Percentiles rank a stretch among this genome's conserved stretches.
Conservation (phyloP, 2,888 invertebrate genomes). For the Pegoplata infirma region DNA sequence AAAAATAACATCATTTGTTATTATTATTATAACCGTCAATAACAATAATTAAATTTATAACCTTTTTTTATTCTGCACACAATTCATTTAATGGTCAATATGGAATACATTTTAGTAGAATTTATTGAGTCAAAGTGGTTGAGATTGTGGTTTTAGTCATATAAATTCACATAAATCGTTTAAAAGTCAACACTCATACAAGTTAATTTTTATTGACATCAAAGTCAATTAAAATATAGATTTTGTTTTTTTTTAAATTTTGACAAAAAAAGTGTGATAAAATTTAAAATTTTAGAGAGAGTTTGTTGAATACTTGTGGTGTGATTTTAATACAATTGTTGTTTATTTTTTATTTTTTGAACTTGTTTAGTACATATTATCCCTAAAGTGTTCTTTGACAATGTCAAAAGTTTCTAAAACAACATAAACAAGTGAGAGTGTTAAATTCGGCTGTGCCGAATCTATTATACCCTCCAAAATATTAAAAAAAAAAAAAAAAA, state of each 20-base stretch:
- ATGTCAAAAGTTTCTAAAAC: too few relatives aligned
- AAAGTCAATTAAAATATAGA: background rate
- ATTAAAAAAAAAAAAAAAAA: too few relatives aligned
- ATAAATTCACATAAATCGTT: background rate
- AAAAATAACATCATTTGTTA: background rate
- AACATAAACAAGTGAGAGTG: too few relatives aligned
- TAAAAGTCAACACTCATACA: background rate
- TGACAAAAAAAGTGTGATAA: background rate
- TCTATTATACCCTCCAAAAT: too few relatives aligned
- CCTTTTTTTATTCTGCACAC: constrained; percentile 9
- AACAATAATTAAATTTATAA: constrained; percentile 54
- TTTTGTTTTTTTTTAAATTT: background rate
- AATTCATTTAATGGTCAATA: constrained; percentile 40
- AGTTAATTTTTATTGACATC: background rate
- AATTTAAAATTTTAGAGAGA: too few relatives aligned
- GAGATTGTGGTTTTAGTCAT: constrained; percentile 6
- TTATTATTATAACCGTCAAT: constrained; percentile 41
- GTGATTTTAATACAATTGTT: too few relatives aligned
- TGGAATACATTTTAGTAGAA: constrained; percentile 8
- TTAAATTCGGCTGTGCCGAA: too few relatives aligned
- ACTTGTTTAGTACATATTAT: too few relatives aligned
- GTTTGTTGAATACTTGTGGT: too few relatives aligned
- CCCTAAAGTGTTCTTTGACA: too few relatives aligned
- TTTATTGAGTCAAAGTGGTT: constrained; percentile 3
- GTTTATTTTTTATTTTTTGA: too few relatives aligned